Evolutionary conservation across 2,113 vertebrate genomes (phyloP).

Genomic region (Carassius carassius): DNA sequence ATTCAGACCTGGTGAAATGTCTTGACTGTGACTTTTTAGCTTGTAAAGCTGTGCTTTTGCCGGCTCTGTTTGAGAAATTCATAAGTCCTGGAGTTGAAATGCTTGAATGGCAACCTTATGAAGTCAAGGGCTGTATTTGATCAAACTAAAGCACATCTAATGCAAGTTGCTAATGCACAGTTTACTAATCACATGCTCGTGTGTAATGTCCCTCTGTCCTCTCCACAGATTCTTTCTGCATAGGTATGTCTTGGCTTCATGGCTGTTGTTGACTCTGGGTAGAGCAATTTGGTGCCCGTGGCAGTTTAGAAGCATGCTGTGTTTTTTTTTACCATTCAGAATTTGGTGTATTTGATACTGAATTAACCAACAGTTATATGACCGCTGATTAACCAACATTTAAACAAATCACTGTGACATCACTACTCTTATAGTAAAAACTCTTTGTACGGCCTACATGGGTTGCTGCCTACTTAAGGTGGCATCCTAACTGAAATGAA

Average conservation of each 20-base stretch:
- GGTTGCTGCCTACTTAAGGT: no score
- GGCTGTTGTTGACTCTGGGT: conserved; percentile 59
- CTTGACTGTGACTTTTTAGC: not conserved
- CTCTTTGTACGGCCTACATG: no score
- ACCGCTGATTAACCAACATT: not conserved
- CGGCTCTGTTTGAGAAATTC: not conserved
- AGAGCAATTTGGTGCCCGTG: not conserved
- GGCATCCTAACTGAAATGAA: not conserved
- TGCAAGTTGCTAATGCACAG: conserved; percentile 1
- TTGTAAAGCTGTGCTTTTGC: conserved; percentile 2
- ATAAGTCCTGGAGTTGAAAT: conserved; percentile 21
- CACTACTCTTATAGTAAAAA: no score
- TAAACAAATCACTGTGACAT: not conserved
- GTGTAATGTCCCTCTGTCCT: conserved; percentile 57
- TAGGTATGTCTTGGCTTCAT: conserved; percentile 60
- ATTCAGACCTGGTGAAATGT: not conserved
- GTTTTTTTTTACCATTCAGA: not conserved
- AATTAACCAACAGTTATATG: not conserved
- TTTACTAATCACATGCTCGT: conserved; percentile 24
- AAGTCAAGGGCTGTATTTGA: conserved; percentile 7
- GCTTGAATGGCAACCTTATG: conserved; percentile 3
- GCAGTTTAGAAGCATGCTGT: conserved; percentile 40
- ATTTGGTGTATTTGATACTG: not conserved
- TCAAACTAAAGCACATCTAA: conserved; percentile 23
- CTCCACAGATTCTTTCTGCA: conserved; percentile 61